Conservation (phyloP, 2,113 vertebrate species). For the Cyprinus carpio region DNA sequence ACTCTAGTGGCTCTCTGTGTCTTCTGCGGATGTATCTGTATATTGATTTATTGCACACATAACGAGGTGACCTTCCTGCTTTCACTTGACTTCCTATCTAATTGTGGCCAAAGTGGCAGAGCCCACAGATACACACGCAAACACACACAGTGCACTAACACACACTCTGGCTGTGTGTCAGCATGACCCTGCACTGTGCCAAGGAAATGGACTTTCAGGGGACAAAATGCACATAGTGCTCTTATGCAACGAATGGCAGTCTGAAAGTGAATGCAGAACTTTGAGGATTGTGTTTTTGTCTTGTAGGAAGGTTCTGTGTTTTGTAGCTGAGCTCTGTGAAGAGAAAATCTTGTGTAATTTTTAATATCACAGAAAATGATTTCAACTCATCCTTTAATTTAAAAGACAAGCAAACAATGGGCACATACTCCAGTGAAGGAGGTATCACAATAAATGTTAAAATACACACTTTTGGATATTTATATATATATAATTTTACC, state of each 20-base stretch:
- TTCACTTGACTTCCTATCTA: slow-evolving; percentile 17
- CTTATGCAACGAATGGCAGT: background rate
- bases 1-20: background rate
- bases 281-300: background rate
- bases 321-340: background rate
- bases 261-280: background rate
- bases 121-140: background rate
- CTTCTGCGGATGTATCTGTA: slow-evolving; percentile 32
- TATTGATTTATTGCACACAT: slow-evolving; percentile 47
- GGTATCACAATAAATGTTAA: background rate
- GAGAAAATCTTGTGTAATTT: background rate
- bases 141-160: background rate
- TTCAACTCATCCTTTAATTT: background rate
- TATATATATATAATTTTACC: background rate
- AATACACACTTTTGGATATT: background rate
- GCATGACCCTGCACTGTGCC: background rate
- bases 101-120: slow-evolving; percentile 13
- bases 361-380: background rate
- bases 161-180: background rate
- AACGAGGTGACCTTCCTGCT: slow-evolving; percentile 42
- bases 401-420: background rate
- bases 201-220: background rate
- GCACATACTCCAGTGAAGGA: too few species aligned
- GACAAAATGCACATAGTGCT: background rate
- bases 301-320: background rate